Evolutionary conservation across 2,888 invertebrate genomes (phyloP).

Genomic region (Heliconius cydno): DNA sequence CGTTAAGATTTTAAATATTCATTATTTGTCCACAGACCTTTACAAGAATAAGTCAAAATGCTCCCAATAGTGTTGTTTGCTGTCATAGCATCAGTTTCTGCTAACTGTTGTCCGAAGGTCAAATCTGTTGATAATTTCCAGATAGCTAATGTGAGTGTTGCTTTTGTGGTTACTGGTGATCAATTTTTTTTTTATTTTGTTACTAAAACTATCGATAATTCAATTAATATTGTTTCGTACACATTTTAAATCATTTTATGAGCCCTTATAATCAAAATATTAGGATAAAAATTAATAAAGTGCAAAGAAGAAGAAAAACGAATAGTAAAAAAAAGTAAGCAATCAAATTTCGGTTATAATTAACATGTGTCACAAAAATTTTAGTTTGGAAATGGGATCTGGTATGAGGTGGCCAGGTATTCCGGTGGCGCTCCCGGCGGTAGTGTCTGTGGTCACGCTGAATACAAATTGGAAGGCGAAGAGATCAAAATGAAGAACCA

Average conservation of each 20-base stretch:
- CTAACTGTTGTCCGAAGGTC: conserved; percentile 65
- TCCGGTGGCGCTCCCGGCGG: conserved; percentile 8
- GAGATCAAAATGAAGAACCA: conserved; percentile 17
- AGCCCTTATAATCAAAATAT: too few relatives aligned
- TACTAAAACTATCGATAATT: too few relatives aligned
- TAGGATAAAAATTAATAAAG: too few relatives aligned
- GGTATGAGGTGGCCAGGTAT: conserved; percentile 36
- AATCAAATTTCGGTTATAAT: not conserved
- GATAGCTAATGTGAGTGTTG: conserved; percentile 57
- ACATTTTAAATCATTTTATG: too few relatives aligned
- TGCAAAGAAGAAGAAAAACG: too few relatives aligned
- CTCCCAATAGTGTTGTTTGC: conserved; percentile 58
- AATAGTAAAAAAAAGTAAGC: too few relatives aligned
- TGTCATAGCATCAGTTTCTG: conserved; percentile 59
- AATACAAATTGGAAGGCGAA: conserved; percentile 25
- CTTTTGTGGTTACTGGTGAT: conserved; percentile 10
- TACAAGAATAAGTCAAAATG: conserved; percentile 55
- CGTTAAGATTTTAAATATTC: not conserved
- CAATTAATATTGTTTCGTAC: too few relatives aligned
- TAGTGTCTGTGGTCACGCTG: conserved; percentile 15
- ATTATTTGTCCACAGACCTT: not conserved
- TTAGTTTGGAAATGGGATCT: conserved; percentile 31
- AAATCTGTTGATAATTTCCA: conserved; percentile 69
- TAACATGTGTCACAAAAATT: not conserved
- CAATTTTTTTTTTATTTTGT: too few relatives aligned